phyloP scores from a whole-genome alignment of 1,140 invertebrate species.

The Cydia strobilella region DNA sequence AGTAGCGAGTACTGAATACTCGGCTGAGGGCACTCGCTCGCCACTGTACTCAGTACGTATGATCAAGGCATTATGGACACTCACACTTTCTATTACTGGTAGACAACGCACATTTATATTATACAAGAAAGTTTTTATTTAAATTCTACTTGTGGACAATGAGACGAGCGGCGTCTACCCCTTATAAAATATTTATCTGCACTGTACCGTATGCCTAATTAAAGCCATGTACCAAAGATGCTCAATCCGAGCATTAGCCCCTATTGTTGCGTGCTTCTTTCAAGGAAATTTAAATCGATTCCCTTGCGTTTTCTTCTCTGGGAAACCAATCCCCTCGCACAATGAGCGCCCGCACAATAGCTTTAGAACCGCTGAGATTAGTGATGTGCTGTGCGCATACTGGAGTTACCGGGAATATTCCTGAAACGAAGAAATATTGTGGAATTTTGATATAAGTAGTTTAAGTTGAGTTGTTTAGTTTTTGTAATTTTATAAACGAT shows the following conservation, averaged over 20 bases:
- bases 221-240: constrained; percentile 36
- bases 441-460: too few relatives aligned
- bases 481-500: too few relatives aligned
- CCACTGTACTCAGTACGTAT: too few relatives aligned
- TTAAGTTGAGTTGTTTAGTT: too few relatives aligned
- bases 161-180: too few relatives aligned
- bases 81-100: too few relatives aligned
- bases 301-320: constrained; percentile 64
- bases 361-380: constrained; percentile 50
- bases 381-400: background rate
- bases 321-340: constrained; percentile 73
- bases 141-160: too few relatives aligned
- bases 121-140: too few relatives aligned
- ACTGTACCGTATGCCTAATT: background rate
- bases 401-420: background rate
- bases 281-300: constrained; percentile 75
- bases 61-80: too few relatives aligned
- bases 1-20: too few relatives aligned
- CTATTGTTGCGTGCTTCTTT: constrained; percentile 69
- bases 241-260: constrained; percentile 62
- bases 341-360: constrained; percentile 69
- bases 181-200: background rate
- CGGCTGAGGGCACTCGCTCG: too few relatives aligned
- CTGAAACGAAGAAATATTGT: background rate
- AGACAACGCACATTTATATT: too few relatives aligned